Evolutionary conservation across 2,797 vertebrate genomes (phyloP).

Genomic region (Paedocypris micromegethes): DNA sequence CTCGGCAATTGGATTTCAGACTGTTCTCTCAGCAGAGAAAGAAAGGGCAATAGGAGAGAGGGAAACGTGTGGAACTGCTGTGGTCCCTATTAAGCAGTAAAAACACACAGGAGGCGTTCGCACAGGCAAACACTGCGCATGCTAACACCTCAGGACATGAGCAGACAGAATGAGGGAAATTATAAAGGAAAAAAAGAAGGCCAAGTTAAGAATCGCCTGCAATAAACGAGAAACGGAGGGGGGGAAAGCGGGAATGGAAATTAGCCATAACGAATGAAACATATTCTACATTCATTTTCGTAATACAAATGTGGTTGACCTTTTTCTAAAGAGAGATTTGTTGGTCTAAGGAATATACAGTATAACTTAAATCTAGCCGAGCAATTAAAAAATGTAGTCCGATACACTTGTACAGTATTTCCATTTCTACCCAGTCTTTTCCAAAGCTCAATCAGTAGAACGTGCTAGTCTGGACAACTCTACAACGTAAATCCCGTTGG

Average conservation of each 20-base stretch:
- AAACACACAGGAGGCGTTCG: slow-evolving; percentile 14
- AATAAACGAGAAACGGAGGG: not conserved
- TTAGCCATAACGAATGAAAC: slow-evolving; percentile 12
- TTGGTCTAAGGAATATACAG: no score
- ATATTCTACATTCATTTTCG: not conserved
- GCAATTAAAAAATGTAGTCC: no score
- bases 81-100: slow-evolving; percentile 35
- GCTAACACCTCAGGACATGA: slow-evolving; percentile 10
- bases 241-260: not conserved
- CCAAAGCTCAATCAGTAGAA: no score
- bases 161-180: slow-evolving; percentile 14
- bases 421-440: no score
- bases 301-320: no score
- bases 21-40: slow-evolving; percentile 27
- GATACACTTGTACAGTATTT: no score
- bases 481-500: no score
- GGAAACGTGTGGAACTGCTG: not conserved
- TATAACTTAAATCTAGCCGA: no score
- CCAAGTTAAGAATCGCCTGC: not conserved
- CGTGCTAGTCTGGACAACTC: no score
- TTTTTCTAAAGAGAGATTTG: no score
- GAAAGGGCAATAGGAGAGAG: slow-evolving; percentile 18
- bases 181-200: not conserved
- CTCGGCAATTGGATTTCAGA: slow-evolving; percentile 44
- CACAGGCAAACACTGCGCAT: slow-evolving; percentile 18